Evolutionary conservation across 2,113 vertebrate genomes (phyloP).

Genomic region (Planiliza haematocheilus): DNA sequence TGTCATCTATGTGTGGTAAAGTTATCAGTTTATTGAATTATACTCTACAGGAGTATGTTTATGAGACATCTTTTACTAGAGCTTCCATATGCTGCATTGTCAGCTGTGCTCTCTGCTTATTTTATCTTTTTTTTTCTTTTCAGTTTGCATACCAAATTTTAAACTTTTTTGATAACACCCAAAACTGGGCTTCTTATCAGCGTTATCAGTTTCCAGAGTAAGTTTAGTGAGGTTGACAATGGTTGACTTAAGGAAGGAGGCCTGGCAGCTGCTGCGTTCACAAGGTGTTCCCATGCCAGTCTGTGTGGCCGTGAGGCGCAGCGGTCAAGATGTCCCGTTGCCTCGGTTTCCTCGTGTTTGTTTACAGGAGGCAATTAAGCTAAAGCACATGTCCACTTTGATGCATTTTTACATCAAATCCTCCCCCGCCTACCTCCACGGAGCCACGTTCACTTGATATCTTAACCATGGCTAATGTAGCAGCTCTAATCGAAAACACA

Average conservation of each 20-base stretch:
- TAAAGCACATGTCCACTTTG: slow-evolving; percentile 35
- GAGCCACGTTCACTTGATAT: slow-evolving; percentile 45
- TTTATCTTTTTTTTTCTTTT: neutral
- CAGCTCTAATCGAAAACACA: slow-evolving; percentile 70
- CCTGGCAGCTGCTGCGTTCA: slow-evolving; percentile 4
- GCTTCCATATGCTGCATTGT: slow-evolving; percentile 37
- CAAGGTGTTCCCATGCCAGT: slow-evolving; percentile 53
- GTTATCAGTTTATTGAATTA: too few species aligned
- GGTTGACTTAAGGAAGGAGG: neutral
- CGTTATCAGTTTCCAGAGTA: neutral
- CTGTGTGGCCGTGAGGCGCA: slow-evolving; percentile 44
- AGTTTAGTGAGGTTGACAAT: neutral
- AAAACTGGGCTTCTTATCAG: slow-evolving; percentile 42
- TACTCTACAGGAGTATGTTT: neutral
- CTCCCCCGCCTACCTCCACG: slow-evolving; percentile 13
- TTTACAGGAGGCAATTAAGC: slow-evolving; percentile 67
- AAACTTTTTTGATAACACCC: slow-evolving; percentile 41
- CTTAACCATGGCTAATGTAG: slow-evolving; percentile 59
- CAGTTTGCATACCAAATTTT: slow-evolving; percentile 59
- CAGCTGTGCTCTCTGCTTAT: slow-evolving; percentile 4
- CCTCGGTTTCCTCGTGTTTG: slow-evolving; percentile 77
- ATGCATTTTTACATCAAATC: slow-evolving; percentile 70
- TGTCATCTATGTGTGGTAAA: slow-evolving; percentile 40
- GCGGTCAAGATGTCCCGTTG: slow-evolving; percentile 73
- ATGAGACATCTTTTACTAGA: slow-evolving; percentile 15